Evolutionary conservation across 2,113 vertebrate genomes (phyloP), one percentile per base, ranked within the genome.

Genomic region (Percopsis transmontana): DNA sequence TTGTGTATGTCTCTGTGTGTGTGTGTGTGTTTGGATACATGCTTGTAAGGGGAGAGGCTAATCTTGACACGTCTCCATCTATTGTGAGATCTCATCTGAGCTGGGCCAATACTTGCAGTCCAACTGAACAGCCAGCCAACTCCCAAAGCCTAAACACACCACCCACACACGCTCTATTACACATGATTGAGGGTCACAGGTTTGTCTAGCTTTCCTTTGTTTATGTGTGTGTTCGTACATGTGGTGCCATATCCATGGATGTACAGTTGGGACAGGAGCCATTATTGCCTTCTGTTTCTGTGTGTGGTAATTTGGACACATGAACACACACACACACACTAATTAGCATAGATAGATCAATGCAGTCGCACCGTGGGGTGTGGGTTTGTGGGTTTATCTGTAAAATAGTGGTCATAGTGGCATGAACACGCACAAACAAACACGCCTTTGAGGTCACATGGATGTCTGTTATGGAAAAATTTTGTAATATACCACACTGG

Each of bases 31-130:
- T 70, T 66, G 39, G n/a, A 13, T 56, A 15, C 53, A 19, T 66
- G 19, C 58, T 70, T 65, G 74, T 62, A 67, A 66, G 24, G n/a
- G 57, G 24, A 62, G 40, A 57, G 75, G 38, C 45, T 58, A 42
- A 71, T 68, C 74, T 74, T 62, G 71, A 66, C 62, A 21, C 54
- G 67, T 72, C 60, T 20, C 61, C 71, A 66, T 59, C 61, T 74
- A 66, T 59, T 67, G 58, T 70, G 50, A 62, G 42, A 73, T 56
- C 27, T 18, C 27, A 65, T 73, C 62, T 66, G 64, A 79, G 72
- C 66, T 57, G 38, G 11, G 73, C 72, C 70, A 66, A 64, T 20
- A 40, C 40, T 27, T 55, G 41, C 50, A 50, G 47, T 67, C 64
- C 62, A 79, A 68, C n/a, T 58, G 39, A 15, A 9, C 27, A 18